phyloP scores from a whole-genome alignment of 2,888 invertebrate genomes.

The Drosophila emarginata region DNA sequence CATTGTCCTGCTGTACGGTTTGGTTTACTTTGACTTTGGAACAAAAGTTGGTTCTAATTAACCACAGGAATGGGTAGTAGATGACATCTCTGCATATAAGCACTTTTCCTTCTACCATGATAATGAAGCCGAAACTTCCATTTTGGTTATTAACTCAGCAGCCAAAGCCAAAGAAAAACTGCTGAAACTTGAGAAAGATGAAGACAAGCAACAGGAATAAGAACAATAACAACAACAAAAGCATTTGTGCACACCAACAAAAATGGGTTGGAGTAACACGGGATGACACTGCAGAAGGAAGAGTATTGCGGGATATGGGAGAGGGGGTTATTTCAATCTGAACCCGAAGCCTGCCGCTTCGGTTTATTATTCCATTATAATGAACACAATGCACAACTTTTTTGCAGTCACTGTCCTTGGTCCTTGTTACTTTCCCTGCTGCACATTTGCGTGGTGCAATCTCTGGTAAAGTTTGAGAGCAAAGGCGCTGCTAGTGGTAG shows the following conservation, averaged over 20 bases:
- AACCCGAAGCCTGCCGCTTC: constrained; percentile 43
- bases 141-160: constrained; percentile 50
- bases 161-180: constrained; percentile 30
- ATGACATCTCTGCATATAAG: constrained; percentile 14
- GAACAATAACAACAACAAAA: constrained; percentile 33
- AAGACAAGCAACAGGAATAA: constrained; percentile 33
- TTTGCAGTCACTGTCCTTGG: constrained; percentile 61
- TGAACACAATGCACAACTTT: constrained; percentile 73
- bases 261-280: neutral
- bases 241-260: neutral
- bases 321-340: constrained; percentile 24
- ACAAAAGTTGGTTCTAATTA: constrained; percentile 47
- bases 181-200: constrained; percentile 42
- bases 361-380: constrained; percentile 76
- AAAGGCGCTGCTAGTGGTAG: neutral
- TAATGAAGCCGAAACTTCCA: constrained; percentile 52
- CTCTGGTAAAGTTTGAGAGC: constrained; percentile 58
- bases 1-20: constrained; percentile 32
- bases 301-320: too few species aligned
- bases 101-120: constrained; percentile 21
- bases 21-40: constrained; percentile 31
- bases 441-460: constrained; percentile 72
- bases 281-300: neutral
- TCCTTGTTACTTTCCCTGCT: constrained; percentile 58
- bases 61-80: constrained; percentile 22